Conservation (phyloP, 2,888 invertebrate species). For the Chironomus riparius region DNA sequence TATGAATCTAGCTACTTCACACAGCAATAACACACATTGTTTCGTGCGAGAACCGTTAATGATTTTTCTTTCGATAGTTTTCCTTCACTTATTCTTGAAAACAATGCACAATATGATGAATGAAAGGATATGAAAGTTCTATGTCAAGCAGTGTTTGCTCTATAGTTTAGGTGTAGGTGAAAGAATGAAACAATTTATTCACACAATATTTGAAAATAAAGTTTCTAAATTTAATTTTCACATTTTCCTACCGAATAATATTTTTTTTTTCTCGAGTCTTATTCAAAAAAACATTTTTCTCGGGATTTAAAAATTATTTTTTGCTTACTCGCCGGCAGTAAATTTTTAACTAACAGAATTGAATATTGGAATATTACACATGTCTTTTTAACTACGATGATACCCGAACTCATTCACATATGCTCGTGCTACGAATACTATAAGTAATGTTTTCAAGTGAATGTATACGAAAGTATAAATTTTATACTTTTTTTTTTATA, state of each 20-base stretch:
- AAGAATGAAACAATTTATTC: not conserved
- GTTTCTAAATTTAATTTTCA: slow-evolving; percentile 19
- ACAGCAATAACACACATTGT: too few species aligned
- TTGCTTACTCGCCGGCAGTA: not conserved
- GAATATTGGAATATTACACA: not conserved
- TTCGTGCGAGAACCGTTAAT: too few species aligned
- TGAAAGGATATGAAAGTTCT: not conserved
- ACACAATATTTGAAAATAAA: not conserved
- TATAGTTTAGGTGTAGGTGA: not conserved
- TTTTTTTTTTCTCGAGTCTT: not conserved
- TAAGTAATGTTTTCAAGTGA: slow-evolving; percentile 1
- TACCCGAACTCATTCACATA: not conserved
- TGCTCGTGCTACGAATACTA: not conserved
- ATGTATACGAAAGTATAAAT: not conserved
- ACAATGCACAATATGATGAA: not conserved
- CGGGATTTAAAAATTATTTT: not conserved
- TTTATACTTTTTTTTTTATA: not conserved
- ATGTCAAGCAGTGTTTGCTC: not conserved
- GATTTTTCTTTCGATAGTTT: too few species aligned
- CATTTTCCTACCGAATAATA: not conserved
- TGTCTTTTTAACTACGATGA: not conserved
- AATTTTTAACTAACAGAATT: not conserved
- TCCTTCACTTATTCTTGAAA: not conserved
- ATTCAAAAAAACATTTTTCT: not conserved
- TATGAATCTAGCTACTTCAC: too few species aligned